Evolutionary conservation across 2,888 invertebrate genomes (phyloP).

Genomic region (Gasteruption jaculator): DNA sequence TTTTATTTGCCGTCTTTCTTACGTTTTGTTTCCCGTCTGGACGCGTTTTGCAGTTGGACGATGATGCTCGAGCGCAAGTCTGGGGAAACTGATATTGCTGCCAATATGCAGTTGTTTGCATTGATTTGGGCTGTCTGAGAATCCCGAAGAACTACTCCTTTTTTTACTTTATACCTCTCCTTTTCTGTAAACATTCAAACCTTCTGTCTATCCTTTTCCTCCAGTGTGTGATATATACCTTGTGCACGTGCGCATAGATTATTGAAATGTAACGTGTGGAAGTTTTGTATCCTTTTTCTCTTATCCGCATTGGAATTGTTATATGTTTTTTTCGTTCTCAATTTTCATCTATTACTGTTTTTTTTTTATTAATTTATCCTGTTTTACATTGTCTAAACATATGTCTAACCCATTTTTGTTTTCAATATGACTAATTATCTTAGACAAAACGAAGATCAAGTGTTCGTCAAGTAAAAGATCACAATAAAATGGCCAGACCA

Average conservation of each 20-base stretch:
- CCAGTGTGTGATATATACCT: conserved; percentile 13
- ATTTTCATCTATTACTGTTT: no score
- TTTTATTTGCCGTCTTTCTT: conserved; percentile 22
- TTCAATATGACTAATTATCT: no score
- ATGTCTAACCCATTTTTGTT: no score
- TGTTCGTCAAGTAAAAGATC: no score
- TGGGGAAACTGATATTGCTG: conserved; percentile 44
- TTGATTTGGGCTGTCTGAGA: conserved; percentile 43
- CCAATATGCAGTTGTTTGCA: conserved; percentile 48
- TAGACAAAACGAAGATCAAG: no score
- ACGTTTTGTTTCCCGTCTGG: conserved; percentile 27
- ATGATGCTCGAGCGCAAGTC: conserved; percentile 34
- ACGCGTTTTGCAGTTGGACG: conserved; percentile 39
- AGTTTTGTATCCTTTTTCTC: conserved; percentile 26
- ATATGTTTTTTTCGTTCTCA: conserved; percentile 19
- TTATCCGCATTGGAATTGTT: conserved; percentile 19
- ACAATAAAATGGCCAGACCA: no score
- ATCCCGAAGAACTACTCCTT: conserved; percentile 37
- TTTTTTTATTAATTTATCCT: no score
- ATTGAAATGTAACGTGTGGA: conserved; percentile 30
- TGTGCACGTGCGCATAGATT: conserved; percentile 35
- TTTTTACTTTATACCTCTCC: not conserved
- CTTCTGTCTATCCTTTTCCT: not conserved
- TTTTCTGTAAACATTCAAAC: conserved; percentile 21
- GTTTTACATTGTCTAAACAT: no score